phyloP scores from a whole-genome alignment of 2,888 invertebrate genomes.

The Dicroscelio sp. region DNA sequence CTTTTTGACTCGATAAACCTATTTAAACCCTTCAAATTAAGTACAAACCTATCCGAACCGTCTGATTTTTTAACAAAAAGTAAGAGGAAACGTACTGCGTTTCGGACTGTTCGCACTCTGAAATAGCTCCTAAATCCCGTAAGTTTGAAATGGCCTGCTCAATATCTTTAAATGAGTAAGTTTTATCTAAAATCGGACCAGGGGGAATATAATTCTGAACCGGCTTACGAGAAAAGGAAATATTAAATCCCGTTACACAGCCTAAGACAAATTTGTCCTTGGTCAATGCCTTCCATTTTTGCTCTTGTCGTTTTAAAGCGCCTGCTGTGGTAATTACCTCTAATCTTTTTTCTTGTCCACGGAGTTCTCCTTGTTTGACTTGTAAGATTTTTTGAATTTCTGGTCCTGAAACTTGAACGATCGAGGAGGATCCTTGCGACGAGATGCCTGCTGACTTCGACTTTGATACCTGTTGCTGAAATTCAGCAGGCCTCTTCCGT shows the following conservation, averaged over 20 bases:
- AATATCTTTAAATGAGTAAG: neutral
- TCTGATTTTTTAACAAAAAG: neutral
- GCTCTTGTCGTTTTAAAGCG: neutral
- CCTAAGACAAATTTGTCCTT: neutral
- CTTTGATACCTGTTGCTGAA: slow-evolving; percentile 2
- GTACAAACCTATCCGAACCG: slow-evolving; percentile 16
- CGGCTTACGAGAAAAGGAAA: neutral
- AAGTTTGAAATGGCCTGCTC: neutral
- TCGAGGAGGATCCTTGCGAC: neutral
- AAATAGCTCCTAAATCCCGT: slow-evolving; percentile 15
- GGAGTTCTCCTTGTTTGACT: no score
- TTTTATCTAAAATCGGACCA: neutral
- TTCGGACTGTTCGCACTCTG: neutral
- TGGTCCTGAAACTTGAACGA: neutral
- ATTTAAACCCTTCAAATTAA: slow-evolving; percentile 59
- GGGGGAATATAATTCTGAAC: neutral
- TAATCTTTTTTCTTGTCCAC: no score
- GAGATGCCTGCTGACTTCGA: slow-evolving; percentile 24
- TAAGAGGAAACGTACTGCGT: neutral
- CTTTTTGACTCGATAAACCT: slow-evolving; percentile 8
- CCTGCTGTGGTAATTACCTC: neutral
- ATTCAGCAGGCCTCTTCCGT: slow-evolving; percentile 37
- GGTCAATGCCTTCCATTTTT: neutral
- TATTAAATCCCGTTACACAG: neutral
- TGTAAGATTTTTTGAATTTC: no score